Base-by-base conservation (phyloP, 2,888 invertebrate species). In the Oligia latruncula region DNA sequence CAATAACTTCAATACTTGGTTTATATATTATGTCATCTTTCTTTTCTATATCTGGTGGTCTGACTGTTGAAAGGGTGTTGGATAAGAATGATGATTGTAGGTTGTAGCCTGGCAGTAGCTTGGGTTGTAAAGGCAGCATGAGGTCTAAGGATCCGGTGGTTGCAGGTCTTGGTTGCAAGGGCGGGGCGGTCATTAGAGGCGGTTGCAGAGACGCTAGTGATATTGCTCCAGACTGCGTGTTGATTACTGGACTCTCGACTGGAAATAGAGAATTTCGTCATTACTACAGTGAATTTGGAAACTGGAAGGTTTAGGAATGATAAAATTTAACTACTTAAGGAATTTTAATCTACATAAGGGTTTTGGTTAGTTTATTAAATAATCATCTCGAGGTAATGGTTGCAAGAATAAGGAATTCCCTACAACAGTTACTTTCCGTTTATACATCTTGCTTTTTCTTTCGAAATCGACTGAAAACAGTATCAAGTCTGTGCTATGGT, bases 101-200 rank as follows among this genome's bases (percentile, higher is more conserved):
- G 91, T 97, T 97, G 93, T 97, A 97, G 58, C 97, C 97, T 68
- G 97, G 97, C 88, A 98, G 95, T 86, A 98, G 95, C 91, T 98
- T 98, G 82, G 98, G 98, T 97, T 98, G 98, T 79, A 98, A 94
- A 81, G 98, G 98, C 91, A 98, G 96, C 95, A 98, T 97, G 87
- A 98, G 97, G 91, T 98, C 98, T 92, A 97, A 95, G 94, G 97
- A 97, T 82, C 98, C 98, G 62, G 97, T 98, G 88, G 98, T 98
- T 72, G 98, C 97, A 86, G 98, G 97, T 87, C 98, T 95, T 71
- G 98, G 98, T 95, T 98, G 98, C 89, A 98, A 93, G 89, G 98
- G 98, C 88, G 97, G 97, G 90, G 95, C 97, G 84, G 97, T 97
- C 93, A 97, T 90, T 90, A 97, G 91, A 87, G 97, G 97, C 87